These are phyloP conservation scores for Monochamus alternatus DNA, from an alignment of 2,888 invertebrate genomes.

Conservation along the genomic window DNA sequence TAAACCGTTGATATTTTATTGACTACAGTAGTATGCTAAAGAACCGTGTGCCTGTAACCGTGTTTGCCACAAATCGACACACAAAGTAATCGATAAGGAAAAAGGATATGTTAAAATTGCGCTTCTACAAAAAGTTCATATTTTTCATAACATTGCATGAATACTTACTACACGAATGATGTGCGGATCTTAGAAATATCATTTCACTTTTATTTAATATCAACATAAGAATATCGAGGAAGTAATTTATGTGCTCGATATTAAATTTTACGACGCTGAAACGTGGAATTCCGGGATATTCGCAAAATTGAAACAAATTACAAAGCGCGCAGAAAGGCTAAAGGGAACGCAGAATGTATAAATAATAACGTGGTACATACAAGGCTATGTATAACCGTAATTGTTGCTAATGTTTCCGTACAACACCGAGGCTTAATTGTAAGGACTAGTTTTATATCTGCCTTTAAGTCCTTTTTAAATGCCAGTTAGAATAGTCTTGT, in stretches of 20 bases:
- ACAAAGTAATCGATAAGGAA: no score
- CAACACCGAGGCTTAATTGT: conserved; percentile 54
- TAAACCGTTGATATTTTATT: no score
- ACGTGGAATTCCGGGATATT: conserved; percentile 22
- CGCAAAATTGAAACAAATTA: conserved; percentile 27
- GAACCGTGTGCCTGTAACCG: no score
- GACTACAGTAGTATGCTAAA: no score
- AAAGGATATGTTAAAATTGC: no score
- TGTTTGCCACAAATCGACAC: no score
- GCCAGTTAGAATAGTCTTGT: conserved; percentile 48
- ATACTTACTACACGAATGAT: no score
- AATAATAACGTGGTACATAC: conserved; percentile 54
- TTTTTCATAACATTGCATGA: no score
- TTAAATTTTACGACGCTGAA: neutral
- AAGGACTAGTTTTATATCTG: conserved; percentile 54
- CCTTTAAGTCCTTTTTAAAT: conserved; percentile 50
- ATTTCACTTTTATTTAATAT: no score
- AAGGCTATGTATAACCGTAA: conserved; percentile 55
- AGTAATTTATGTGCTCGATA: neutral
- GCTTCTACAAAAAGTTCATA: no score
- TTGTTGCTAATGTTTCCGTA: conserved; percentile 57
- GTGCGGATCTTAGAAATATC: no score
- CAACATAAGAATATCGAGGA: no score
- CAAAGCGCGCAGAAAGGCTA: conserved; percentile 27
- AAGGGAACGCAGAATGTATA: conserved; percentile 54